Evolutionary conservation across 2,888 invertebrate genomes (phyloP), one percentile per base, ranked within the genome.

Genomic region (Oxytorus armatus): DNA sequence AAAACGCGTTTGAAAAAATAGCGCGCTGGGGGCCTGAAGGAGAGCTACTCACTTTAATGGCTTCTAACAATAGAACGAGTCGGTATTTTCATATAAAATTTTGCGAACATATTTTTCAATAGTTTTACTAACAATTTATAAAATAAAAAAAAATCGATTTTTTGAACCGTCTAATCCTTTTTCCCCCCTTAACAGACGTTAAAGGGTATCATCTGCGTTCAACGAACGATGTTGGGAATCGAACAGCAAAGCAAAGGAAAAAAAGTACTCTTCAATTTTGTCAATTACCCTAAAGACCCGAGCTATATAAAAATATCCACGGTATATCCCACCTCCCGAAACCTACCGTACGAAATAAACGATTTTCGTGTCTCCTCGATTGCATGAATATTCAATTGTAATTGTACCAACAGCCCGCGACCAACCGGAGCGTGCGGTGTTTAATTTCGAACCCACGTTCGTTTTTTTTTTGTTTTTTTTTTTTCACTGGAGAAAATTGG

Each of bases 331-430:
- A 53, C 39, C 25, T 57, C 16, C 3, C 29, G 16, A 73, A 44
- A 16, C 36, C 55, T 36, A 69, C 49, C 57, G 53, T 69, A 44
- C 73, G 23, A 25, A 74, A 74, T 65, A 63, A 80, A 80, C 77
- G 80, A 73, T 63, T 79, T 79, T 72, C 59, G 76, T 72, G 59
- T 74, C 73, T 65, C 44, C 47, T 39, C 80, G 63, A 80, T 80
- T 80, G 77, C 80, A 80, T 80, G 80, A 80, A 80, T 80, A 80
- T 80, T 80, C 80, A 80, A 80, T 77, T 53, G 80, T 68, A 72
- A 77, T 77, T 53, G 77, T 73, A 61, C 61, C 68, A 77, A 77
- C 73, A 69, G 44, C 21, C 47, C 51, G 51, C 59, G 66, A 72
- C 65, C 39, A 7, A 39, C 25, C 53, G 33, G 29, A 39, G 65